phyloP scores from a whole-genome alignment of 2,113 vertebrate species.

The Ceuthmochares aereus region DNA sequence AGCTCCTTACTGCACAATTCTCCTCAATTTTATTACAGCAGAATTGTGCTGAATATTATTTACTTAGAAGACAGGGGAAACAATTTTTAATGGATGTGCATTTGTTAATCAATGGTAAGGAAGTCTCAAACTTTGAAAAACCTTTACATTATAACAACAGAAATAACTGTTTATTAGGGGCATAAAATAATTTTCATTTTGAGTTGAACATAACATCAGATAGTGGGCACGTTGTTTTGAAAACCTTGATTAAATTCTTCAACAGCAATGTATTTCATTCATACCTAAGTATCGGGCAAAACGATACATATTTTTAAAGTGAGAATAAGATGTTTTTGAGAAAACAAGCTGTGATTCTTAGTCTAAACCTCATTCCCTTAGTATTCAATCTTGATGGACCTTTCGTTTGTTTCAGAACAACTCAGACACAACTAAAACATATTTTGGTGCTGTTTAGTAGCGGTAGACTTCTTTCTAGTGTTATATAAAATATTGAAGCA shows the following conservation, averaged over 20 bases:
- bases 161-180: constrained; percentile 1
- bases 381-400: not conserved
- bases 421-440: not conserved
- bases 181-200: constrained; percentile 61
- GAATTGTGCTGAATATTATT: constrained; percentile 8
- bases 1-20: constrained; percentile 29
- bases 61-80: constrained; percentile 15
- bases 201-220: constrained; percentile 27
- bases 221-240: constrained; percentile 26
- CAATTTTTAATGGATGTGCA: not conserved
- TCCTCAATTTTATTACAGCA: constrained; percentile 7
- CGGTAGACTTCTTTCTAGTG: not conserved
- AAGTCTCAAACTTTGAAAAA: not conserved
- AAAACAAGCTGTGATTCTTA: not conserved
- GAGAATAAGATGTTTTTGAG: not conserved
- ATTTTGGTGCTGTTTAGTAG: not conserved
- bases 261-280: not conserved
- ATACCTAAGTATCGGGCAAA: not conserved
- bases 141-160: not conserved
- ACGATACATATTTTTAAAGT: not conserved
- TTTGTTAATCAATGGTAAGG: constrained; percentile 20
- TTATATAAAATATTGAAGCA: not conserved
- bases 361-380: not conserved
- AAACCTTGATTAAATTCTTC: constrained; percentile 31
- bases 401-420: constrained; percentile 29